Evolutionary conservation across 2,888 invertebrate genomes (phyloP).

Genomic region (Acanthopleura granulata): DNA sequence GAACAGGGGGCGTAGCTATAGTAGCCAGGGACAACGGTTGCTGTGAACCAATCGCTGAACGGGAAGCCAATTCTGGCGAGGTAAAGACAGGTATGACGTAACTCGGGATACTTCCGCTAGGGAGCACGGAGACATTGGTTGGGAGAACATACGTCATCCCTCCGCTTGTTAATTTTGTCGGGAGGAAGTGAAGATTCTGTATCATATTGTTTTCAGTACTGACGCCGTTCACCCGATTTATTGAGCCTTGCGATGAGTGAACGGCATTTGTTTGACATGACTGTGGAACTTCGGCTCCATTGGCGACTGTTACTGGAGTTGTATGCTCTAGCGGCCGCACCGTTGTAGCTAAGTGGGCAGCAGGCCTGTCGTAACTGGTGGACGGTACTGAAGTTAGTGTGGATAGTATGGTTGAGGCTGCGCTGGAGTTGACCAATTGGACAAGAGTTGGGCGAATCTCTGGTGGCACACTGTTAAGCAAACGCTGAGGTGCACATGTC

Average conservation of each 20-base stretch:
- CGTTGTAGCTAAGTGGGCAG: background rate
- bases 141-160: conserved; percentile 51
- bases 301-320: background rate
- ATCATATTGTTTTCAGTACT: conserved; percentile 22
- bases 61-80: conserved; percentile 8
- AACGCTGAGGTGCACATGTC: background rate
- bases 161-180: conserved; percentile 40
- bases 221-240: background rate
- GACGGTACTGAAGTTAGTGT: background rate
- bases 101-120: conserved; percentile 25
- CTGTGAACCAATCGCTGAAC: background rate
- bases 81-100: conserved; percentile 41
- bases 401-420: background rate
- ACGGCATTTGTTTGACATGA: no score
- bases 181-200: conserved; percentile 42
- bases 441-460: no score
- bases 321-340: background rate
- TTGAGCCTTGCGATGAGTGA: background rate
- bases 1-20: no score
- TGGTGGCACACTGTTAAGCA: background rate
- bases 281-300: background rate
- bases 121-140: conserved; percentile 24
- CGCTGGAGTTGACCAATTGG: background rate
- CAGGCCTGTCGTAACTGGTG: background rate
- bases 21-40: no score